Percentiles rank a stretch among this genome's conserved stretches.
These are phyloP conservation scores for Cactoblastis cactorum DNA, from an alignment of 2,888 invertebrate species.

Conservation along the genomic window DNA sequence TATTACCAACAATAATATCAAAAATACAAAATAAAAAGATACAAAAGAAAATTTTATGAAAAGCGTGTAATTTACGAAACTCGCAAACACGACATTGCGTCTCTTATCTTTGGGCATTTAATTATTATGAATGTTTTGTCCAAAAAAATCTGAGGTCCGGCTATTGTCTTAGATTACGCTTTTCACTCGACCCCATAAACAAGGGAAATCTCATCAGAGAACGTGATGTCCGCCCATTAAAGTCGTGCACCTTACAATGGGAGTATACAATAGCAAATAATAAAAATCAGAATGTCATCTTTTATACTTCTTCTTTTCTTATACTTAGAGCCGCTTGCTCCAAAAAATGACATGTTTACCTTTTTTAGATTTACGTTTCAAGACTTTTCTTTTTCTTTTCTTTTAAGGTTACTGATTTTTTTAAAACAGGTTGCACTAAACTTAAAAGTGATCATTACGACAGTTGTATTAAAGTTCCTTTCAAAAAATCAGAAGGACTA, in stretches of 20 bases:
- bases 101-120: slow-evolving; percentile 8
- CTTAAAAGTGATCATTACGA: too few species aligned
- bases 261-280: background rate
- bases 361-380: too few species aligned
- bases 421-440: too few species aligned
- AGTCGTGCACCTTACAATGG: slow-evolving; percentile 37
- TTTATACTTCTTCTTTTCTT: too few species aligned
- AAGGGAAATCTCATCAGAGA: slow-evolving; percentile 32
- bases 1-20: background rate
- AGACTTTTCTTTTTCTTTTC: too few species aligned
- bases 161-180: slow-evolving; percentile 47
- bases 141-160: slow-evolving; percentile 14
- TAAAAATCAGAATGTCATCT: background rate
- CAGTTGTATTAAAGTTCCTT: too few species aligned
- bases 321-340: too few species aligned
- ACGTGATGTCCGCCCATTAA: slow-evolving; percentile 42
- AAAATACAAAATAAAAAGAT: background rate
- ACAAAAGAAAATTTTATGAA: slow-evolving; percentile 4
- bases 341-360: too few species aligned
- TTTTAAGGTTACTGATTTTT: too few species aligned
- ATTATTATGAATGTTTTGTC: slow-evolving; percentile 12
- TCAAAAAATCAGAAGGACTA: too few species aligned
- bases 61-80: slow-evolving; percentile 1
- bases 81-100: background rate
- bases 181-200: slow-evolving; percentile 26